Percentiles rank a stretch among this genome's conserved stretches.
Evolutionary conservation across 2,888 invertebrate species (phyloP).

Genomic region (Drosophila paucipuncta): DNA sequence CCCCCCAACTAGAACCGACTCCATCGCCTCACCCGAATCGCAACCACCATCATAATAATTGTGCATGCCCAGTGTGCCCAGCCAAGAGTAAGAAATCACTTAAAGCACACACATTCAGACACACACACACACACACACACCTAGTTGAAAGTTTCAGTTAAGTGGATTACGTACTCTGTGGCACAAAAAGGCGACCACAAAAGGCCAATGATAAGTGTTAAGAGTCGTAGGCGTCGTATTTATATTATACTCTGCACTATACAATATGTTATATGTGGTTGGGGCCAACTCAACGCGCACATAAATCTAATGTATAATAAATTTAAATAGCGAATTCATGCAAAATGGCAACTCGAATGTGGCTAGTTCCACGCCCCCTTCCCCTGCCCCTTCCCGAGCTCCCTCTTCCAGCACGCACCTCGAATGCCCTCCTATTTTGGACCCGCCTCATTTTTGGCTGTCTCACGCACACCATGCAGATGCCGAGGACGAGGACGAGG

Average conservation of each 20-base stretch:
- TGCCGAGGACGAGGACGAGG: constrained; percentile 6
- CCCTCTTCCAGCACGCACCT: not conserved
- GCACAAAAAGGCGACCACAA: constrained; percentile 51
- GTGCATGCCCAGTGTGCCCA: constrained; percentile 65
- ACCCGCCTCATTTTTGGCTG: constrained; percentile 42
- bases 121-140: constrained; percentile 15
- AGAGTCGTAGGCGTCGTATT: constrained; percentile 57
- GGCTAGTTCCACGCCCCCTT: constrained; percentile 16
- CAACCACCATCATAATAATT: constrained; percentile 54
- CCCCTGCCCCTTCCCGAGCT: not conserved
- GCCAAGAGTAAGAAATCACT: constrained; percentile 75
- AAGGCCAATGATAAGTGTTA: constrained; percentile 71
- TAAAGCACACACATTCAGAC: constrained; percentile 45
- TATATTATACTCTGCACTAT: not conserved
- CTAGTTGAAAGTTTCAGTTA: constrained; percentile 28
- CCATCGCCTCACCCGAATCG: constrained; percentile 9
- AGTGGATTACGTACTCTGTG: constrained; percentile 36
- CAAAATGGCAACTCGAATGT: constrained; percentile 72
- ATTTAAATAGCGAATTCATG: constrained; percentile 80
- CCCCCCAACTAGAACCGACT: not conserved
- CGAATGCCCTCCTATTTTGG: not conserved
- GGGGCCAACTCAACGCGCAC: constrained; percentile 76
- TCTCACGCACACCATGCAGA: constrained; percentile 46
- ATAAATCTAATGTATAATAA: constrained; percentile 81
- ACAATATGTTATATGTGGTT: not conserved